Percentiles rank a stretch among this genome's conserved stretches.
phyloP scores from a whole-genome alignment of 2,113 vertebrate genomes.

The Phyllostomus discolor region DNA sequence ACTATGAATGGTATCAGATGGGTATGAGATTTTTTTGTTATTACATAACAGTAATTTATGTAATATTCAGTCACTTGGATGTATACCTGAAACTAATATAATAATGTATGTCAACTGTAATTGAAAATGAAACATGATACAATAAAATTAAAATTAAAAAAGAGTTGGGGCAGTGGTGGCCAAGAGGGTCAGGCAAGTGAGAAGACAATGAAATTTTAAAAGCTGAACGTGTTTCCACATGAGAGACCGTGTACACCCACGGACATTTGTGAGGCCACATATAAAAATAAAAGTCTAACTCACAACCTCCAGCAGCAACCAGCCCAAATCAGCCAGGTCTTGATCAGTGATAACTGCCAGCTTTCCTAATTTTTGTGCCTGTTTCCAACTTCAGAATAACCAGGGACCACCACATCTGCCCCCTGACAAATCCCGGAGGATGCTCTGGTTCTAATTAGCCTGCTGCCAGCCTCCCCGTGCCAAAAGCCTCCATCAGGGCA shows the following conservation, averaged over 20 bases:
- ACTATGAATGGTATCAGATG: too few relatives aligned
- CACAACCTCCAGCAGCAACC: background rate
- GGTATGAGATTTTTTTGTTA: too few relatives aligned
- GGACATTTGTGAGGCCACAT: background rate
- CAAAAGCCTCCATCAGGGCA: background rate
- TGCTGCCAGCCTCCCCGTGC: background rate
- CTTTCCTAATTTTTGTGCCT: background rate
- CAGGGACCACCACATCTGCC: background rate
- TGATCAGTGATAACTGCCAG: background rate
- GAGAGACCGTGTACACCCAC: background rate
- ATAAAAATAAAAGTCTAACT: background rate
- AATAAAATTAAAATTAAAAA: too few relatives aligned
- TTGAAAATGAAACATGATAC: too few relatives aligned
- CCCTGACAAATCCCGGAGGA: background rate
- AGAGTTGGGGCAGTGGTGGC: background rate
- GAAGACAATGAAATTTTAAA: background rate
- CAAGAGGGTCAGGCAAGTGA: background rate
- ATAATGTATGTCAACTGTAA: too few relatives aligned
- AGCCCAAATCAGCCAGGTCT: background rate
- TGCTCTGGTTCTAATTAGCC: background rate
- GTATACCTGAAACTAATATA: too few relatives aligned
- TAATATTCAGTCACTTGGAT: too few relatives aligned
- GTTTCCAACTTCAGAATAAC: background rate
- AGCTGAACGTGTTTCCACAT: background rate
- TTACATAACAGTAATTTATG: too few relatives aligned